phyloP scores from a whole-genome alignment of 2,797 vertebrate genomes.

The Xenopus petersii region DNA sequence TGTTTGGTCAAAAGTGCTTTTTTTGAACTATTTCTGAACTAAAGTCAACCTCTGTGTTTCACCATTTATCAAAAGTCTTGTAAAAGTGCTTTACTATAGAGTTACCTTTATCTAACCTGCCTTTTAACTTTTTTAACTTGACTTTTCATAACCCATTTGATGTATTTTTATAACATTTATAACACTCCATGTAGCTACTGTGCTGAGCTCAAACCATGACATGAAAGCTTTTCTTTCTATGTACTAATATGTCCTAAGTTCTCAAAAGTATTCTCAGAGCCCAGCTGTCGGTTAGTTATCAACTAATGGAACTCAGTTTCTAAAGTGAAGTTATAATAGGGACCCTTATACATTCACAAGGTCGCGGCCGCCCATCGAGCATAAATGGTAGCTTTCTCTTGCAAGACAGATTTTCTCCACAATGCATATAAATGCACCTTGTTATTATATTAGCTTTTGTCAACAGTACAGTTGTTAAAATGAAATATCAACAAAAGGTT shows the following conservation, averaged over 20 bases:
- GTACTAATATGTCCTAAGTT: slow-evolving; percentile 33
- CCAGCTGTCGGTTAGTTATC: slow-evolving; percentile 27
- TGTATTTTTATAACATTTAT: neutral
- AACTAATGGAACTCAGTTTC: slow-evolving; percentile 33
- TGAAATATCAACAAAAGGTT: slow-evolving; percentile 18
- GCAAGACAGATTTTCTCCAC: slow-evolving; percentile 1
- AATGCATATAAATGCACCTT: slow-evolving; percentile 7
- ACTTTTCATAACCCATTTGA: slow-evolving; percentile 2
- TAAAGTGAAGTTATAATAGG: slow-evolving; percentile 33
- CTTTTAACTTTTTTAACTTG: neutral
- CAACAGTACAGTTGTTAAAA: slow-evolving; percentile 1
- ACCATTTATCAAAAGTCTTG: too few species aligned
- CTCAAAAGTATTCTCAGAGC: slow-evolving; percentile 32
- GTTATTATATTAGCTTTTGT: slow-evolving; percentile 13
- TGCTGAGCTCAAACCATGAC: slow-evolving; percentile 32
- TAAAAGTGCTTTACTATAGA: neutral
- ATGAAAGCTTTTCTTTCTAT: slow-evolving; percentile 41
- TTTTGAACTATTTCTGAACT: too few species aligned
- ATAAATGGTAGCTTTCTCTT: slow-evolving; percentile 33
- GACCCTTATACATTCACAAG: slow-evolving; percentile 27
- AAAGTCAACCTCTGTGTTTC: too few species aligned
- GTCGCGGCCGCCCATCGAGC: slow-evolving; percentile 28
- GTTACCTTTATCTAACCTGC: slow-evolving; percentile 3
- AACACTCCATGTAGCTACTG: slow-evolving; percentile 21
- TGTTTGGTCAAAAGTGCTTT: too few species aligned